Percentiles rank a stretch among this genome's conserved stretches.
Conservation (phyloP, 2,888 invertebrate genomes). For the Empis stercorea region DNA sequence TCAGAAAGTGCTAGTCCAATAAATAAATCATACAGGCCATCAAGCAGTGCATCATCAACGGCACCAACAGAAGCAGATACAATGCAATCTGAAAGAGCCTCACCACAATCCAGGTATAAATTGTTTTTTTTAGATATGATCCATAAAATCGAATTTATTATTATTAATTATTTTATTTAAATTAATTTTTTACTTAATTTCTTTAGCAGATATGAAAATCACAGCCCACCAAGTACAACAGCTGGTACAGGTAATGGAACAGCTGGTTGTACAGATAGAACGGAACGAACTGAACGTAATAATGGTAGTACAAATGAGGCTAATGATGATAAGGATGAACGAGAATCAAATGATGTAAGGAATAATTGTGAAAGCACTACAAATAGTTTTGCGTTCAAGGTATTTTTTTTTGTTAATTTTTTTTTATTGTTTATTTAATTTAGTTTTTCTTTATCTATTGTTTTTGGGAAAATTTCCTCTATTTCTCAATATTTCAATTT, state of each 20-base stretch:
- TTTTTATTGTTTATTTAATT: neutral
- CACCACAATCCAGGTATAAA: conserved; percentile 34
- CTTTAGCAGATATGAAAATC: conserved; percentile 37
- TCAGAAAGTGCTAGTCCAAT: conserved; percentile 39
- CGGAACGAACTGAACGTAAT: conserved; percentile 25
- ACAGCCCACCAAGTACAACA: conserved; percentile 35
- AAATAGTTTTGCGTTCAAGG: conserved; percentile 19
- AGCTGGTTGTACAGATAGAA: conserved; percentile 11
- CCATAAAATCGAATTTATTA: neutral
- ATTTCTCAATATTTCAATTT: too few species aligned
- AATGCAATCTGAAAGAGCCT: conserved; percentile 36
- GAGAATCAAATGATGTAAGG: conserved; percentile 34
- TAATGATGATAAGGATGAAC: conserved; percentile 33
- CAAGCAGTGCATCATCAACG: conserved; percentile 36
- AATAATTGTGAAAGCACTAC: conserved; percentile 15
- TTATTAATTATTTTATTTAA: neutral
- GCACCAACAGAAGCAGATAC: conserved; percentile 38
- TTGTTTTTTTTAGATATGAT: neutral
- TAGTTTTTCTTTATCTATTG: neutral
- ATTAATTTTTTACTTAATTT: conserved; percentile 1
- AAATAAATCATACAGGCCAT: conserved; percentile 34
- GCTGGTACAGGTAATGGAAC: conserved; percentile 26
- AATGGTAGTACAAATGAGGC: conserved; percentile 35
- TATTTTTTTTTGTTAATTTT: conserved; percentile 13
- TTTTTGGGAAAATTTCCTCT: too few species aligned